Base-by-base conservation (phyloP, 2,888 invertebrate species). In the Scelioninae gen. 1 region DNA sequence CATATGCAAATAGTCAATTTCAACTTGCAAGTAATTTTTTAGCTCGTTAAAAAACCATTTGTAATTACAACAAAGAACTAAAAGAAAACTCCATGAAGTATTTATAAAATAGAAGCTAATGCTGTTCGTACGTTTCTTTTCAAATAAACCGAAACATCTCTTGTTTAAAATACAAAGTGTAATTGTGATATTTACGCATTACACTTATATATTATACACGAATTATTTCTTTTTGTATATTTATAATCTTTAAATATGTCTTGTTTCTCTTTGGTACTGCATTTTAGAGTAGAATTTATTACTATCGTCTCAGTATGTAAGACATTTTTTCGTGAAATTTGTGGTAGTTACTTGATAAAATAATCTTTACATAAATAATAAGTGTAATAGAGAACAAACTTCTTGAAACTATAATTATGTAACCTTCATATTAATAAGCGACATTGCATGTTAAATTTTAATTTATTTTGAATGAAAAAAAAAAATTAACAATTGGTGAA, bases 31-130 rank as follows among this genome's bases (percentile, higher is more conserved):
- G n/a, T 55, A 5, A 23, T 32, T 31, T 23, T 55, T 29, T 55
- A 55, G 5, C 55, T 55, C 55, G 55, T 55, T 55, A 10, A 23
- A 55, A 55, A 32, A 31, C 31, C 32, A 55, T 31, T 11, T 6
- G 55, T 55, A 55, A 55, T 55, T 55, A 55, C 55, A 55, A 55
- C 55, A 11, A 55, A 55, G 55, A 55, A 31, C 32, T 32, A n/a
- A 10, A 55, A 13, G 51, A 10, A 55, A 55, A 32, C 55, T n/a
- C 11, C 55, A 55, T 55, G 31, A 29, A 55, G 31, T 55, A 55
- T 55, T 51, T 23, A 15, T 23, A 16, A 38, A 4, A 10, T 16
- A 23, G 51, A 51, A 51, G 16, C 13, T 51, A 51, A 16, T 51
- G 51, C 23, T 15, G 23, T 51, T 51, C 8, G 47, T 51, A 51